Base-by-base conservation (phyloP, 2,797 vertebrate genomes). In the Acipenser ruthenus region DNA sequence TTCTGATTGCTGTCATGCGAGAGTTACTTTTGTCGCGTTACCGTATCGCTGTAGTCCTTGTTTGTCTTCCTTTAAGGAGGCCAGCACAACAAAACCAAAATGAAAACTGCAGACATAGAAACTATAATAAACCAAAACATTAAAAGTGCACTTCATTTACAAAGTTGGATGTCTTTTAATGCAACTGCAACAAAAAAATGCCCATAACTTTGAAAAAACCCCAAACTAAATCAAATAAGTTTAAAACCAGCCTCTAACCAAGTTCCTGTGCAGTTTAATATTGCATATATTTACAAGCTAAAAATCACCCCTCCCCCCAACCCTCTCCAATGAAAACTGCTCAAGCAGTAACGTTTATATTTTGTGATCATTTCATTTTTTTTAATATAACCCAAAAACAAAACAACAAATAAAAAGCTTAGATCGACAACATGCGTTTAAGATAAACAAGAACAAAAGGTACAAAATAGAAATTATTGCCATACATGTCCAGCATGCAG, bases 401-500 rank as follows among this genome's bases (percentile, higher is more conserved):
- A 82, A 83, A 86, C 80, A 83, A 69, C 77, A 73, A 83, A 82
- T 76, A 74, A 83, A 86, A 92, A 91, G 85, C 87, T 88, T 90
- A 92, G 91, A 90, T 92, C 91, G 92, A 93, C 88, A 85, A 94
- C 95, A 92, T 84, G 91, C 88, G 70, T 81, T 85, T 90, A 87
- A 91, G 86, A 89, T 87, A 90, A 91, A 87, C 87, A 88, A 84
- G 87, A 91, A 91, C 93, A 79, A 87, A 89, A 92, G 89, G 88
- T 90, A 92, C 87, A 92, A 92, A 93, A 93, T 91, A 93, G 86
- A 90, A 87, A 91, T 88, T 89, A 89, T 91, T 87, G 88, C 91
- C 94, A 92, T 89, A 93, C 95, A 96, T 97, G 95, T 93, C 95
- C 95, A 89, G 95, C 95, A 97, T 95, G 95, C 94, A 92, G 89